Base-by-base conservation (phyloP, 2,113 vertebrate genomes). In the Triplophysa siluroides region DNA sequence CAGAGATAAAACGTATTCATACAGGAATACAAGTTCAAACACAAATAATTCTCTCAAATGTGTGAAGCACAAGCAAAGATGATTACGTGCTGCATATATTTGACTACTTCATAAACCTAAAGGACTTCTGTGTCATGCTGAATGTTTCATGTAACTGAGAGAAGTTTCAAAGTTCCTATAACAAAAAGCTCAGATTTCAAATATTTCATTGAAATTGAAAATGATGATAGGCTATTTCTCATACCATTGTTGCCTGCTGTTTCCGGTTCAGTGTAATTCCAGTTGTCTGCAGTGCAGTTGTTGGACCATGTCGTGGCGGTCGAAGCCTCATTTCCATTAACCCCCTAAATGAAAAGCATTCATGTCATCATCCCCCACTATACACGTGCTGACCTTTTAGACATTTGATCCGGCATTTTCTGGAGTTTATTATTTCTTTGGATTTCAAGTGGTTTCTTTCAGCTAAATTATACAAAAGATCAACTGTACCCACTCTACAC, bases 271-370 rank as follows among this genome's bases (percentile, higher is more conserved):
- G 43, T 18, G 14, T 29, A 47, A 29, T 76, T 78, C 64, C 78
- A 83, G 64, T 65, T 76, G 41, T 75, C 77, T 0, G 60, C 26
- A 29, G 56, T 10, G 58, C 7, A 54, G 26, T 41, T 68, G 41
- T 67, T 68, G 9, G 76, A 47, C 69, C 47, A 73, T 56, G 79
- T 60, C 2, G 79, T 74, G n/a, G 62, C 56, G 52, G 77, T 45
- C 69, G 16, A 78, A 29, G 81, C 67, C 21, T 79, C 77, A 76
- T 73, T 79, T 50, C 81, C 78, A 38, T 80, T 80, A 21, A 79
- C 58, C 21, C 65, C 82, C 82, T 83, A 45, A 21, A 81, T 38
- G 45, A 68, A 58, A 81, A 8, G n/a, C 23, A 52, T 63, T 63
- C 4, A 45, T 45, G 43, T 11, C 43, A 45, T 45, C 43, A 45